Evolutionary conservation across 2,113 vertebrate species (phyloP).

Genomic region (Apteryx owenii): DNA sequence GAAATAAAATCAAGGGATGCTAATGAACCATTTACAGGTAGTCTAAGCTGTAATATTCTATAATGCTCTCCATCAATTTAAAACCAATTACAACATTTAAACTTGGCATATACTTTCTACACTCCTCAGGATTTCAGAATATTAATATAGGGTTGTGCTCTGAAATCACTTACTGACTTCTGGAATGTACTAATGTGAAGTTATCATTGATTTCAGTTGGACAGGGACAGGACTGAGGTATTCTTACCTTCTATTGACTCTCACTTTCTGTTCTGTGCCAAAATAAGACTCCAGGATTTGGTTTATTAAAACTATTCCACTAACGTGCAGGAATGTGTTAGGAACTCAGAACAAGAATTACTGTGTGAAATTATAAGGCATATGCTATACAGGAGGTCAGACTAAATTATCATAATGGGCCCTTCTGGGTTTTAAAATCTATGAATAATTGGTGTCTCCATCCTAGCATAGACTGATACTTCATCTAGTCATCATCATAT

Average conservation of each 20-base stretch:
- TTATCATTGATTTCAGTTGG: neutral
- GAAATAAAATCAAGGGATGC: neutral
- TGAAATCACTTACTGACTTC: neutral
- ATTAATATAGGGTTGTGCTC: neutral
- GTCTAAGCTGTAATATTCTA: neutral
- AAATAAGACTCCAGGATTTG: neutral
- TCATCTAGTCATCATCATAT: neutral
- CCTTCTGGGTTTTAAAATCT: constrained; percentile 37
- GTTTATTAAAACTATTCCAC: neutral
- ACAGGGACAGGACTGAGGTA: neutral
- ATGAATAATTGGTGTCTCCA: neutral
- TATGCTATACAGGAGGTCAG: constrained; percentile 20
- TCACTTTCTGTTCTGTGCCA: neutral
- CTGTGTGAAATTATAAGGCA: constrained; percentile 28
- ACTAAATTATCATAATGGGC: constrained; percentile 51
- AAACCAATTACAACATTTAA: neutral
- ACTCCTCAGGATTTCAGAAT: neutral
- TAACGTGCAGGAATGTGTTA: constrained; percentile 32
- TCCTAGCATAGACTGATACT: neutral
- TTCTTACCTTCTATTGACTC: neutral
- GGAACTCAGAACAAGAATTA: neutral
- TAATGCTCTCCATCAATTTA: neutral
- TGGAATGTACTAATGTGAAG: neutral
- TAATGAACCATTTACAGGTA: neutral
- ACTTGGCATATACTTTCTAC: neutral